These are phyloP conservation scores for Elephas maximus DNA, from an alignment of 2,113 vertebrate genomes.

Conservation along the genomic window DNA sequence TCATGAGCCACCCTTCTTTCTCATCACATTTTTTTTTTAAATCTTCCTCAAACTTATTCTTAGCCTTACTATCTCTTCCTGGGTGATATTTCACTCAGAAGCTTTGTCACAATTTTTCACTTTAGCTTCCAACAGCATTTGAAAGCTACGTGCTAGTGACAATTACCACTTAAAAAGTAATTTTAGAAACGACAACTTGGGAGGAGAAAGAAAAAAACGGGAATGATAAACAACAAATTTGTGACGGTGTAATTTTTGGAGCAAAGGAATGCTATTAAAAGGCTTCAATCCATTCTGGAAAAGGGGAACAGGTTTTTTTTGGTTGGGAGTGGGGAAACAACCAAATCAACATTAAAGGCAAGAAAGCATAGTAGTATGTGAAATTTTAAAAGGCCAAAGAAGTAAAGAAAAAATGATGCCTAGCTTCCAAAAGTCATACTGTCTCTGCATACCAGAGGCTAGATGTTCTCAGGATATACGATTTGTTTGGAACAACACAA, in stretches of 20 bases:
- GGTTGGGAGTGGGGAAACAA: neutral
- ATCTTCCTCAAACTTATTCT: neutral
- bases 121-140: neutral
- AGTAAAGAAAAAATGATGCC: neutral
- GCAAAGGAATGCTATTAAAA: neutral
- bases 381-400: neutral
- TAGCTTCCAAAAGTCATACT: neutral
- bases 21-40: neutral
- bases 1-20: neutral
- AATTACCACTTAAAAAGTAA: neutral
- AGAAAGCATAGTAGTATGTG: neutral
- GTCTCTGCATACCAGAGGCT: neutral
- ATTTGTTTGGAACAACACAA: neutral
- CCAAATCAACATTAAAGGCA: neutral
- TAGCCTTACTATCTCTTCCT: neutral
- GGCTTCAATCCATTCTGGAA: neutral
- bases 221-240: neutral
- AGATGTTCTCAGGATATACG: neutral
- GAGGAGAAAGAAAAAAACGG: neutral
- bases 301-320: neutral
- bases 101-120: neutral
- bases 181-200: neutral
- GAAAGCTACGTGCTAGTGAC: neutral
- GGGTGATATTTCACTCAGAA: slow-evolving; percentile 15
- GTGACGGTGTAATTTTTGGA: neutral